Conservation (phyloP, 1,140 invertebrate genomes). For the Papilio xuthus region DNA sequence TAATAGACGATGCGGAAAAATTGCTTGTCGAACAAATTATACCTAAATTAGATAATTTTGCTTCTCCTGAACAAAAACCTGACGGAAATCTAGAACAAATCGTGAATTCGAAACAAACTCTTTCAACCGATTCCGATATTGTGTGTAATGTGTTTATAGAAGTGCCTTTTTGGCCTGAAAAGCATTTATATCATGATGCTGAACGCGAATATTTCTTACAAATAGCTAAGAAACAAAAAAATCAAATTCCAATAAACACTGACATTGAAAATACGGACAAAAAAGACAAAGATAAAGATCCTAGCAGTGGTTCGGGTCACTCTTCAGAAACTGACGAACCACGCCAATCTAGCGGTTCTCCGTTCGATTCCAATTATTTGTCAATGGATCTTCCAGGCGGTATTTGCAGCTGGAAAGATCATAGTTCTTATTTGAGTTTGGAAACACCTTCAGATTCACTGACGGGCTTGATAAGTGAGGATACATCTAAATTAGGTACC, state of each 20-base stretch:
- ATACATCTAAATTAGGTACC: conserved; percentile 48
- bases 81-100: background rate
- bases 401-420: conserved; percentile 91
- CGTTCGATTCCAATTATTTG: conserved; percentile 85
- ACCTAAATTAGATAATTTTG: conserved; percentile 21
- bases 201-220: conserved; percentile 82
- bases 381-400: conserved; percentile 89
- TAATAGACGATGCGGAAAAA: conserved; percentile 65
- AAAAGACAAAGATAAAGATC: conserved; percentile 84
- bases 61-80: conserved; percentile 29
- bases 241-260: conserved; percentile 62
- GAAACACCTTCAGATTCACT: conserved; percentile 73
- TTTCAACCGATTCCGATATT: conserved; percentile 37
- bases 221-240: conserved; percentile 76
- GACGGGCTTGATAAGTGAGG: conserved; percentile 47
- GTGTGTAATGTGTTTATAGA: conserved; percentile 79
- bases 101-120: background rate
- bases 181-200: conserved; percentile 84
- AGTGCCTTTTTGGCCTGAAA: conserved; percentile 83
- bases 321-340: conserved; percentile 79
- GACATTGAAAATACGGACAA: conserved; percentile 74
- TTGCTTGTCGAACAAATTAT: conserved; percentile 47
- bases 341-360: conserved; percentile 64
- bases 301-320: conserved; percentile 82
- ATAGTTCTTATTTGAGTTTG: conserved; percentile 88